Base-by-base conservation (phyloP, 2,113 vertebrate genomes). In the Labeo catla region DNA sequence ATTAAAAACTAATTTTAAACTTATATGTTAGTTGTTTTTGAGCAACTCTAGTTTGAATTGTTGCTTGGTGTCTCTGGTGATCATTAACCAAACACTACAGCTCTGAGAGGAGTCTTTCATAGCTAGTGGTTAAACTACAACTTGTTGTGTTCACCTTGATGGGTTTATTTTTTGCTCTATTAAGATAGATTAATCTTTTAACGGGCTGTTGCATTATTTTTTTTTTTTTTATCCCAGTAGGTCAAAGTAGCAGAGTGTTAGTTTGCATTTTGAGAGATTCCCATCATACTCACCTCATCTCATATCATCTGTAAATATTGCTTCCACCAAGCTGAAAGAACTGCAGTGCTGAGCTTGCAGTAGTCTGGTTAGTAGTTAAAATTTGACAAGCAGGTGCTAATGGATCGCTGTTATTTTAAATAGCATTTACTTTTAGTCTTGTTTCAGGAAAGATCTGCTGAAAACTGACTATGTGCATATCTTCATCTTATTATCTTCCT, bases 61-160 rank as follows among this genome's bases (percentile, higher is more conserved):
- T 76, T 76, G 6, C 11, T 52, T 12, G 0, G 2, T 49, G 21
- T 12, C 70, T 73, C 70, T 43, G 8, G 16, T 34, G 74, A 54
- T 77, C 49, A 77, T 63, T 81, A 81, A 61, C 39, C 54, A 9
- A 81, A 47, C 19, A 15, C 21, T 47, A 21, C 12, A 34, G 19
- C 81, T 39, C 12, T 72, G 15, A 43, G 61, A 49, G 59, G 63
- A 82, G 47, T 63, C 68, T 85, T 87, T 87, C 88, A 78, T 82
- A 19, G 74, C 80, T 36, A 10, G 70, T 86, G 50, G 88, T 87
- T 89, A 85, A 89, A 89, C 78, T 85, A 73, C 63, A 89, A 79
- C 83, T 82, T 73, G 80, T 87, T 73, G 83, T 36, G 49, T 36
- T 54, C 74, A 54, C 76, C 28, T 54, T 54, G 23, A 34, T 77